Evolutionary conservation across 2,113 vertebrate species (phyloP).

Genomic region (Thunnus maccoyii): DNA sequence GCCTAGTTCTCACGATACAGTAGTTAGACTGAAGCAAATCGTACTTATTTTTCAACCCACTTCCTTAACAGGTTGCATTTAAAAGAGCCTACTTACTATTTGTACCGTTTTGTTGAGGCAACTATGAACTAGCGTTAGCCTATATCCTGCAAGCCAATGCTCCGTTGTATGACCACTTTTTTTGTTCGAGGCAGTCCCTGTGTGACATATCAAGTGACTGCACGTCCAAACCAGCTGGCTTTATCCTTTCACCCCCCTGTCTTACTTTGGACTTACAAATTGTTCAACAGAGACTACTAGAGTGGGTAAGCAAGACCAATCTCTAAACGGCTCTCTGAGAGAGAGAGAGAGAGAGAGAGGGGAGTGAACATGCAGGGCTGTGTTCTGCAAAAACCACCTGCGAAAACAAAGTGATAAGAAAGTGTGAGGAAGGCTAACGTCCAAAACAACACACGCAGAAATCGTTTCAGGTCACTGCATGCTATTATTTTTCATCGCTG

Average conservation of each 20-base stretch:
- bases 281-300: constrained; percentile 3
- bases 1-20: neutral
- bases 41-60: neutral
- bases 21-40: neutral
- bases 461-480: constrained; percentile 2
- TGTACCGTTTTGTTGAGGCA: neutral
- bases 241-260: constrained; percentile 3
- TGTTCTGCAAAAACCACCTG: constrained; percentile 63
- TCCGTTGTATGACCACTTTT: neutral
- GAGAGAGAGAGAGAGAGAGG: constrained; percentile 37
- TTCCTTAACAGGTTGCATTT: neutral
- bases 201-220: constrained; percentile 20
- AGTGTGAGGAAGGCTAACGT: constrained; percentile 5
- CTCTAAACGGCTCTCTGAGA: neutral
- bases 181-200: neutral
- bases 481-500: neutral
- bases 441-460: neutral
- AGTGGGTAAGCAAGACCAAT: neutral
- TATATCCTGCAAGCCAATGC: no score
- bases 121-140: no score
- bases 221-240: neutral
- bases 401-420: constrained; percentile 70
- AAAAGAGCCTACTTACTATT: neutral
- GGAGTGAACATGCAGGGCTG: constrained; percentile 19
- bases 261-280: neutral